Percentiles rank a stretch among this genome's conserved stretches.
These are phyloP conservation scores for Aix galericulata DNA, from an alignment of 2,113 vertebrate genomes.

Conservation along the genomic window DNA sequence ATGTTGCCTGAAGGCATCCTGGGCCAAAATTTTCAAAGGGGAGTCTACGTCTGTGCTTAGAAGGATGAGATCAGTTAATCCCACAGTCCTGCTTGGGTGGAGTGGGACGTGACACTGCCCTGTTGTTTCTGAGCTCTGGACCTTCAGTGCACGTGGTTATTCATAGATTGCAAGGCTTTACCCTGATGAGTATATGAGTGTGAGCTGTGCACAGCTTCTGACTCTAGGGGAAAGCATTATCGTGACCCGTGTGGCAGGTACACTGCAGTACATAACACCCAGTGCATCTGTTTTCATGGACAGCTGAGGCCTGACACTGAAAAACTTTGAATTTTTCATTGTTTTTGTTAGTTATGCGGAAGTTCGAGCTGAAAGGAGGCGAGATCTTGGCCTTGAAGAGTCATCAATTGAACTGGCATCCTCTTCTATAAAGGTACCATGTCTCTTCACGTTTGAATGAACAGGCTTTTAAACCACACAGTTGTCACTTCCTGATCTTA, in stretches of 20 bases:
- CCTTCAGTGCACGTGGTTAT: not conserved
- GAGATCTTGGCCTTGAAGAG: conserved; percentile 87
- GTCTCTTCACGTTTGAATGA: not conserved
- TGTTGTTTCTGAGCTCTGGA: not conserved
- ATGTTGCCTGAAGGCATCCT: not conserved
- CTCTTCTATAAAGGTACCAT: conserved; percentile 83
- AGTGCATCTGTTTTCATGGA: not conserved
- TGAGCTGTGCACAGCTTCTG: not conserved
- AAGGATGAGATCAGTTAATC: not conserved
- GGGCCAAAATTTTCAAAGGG: not conserved
- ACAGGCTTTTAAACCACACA: not conserved
- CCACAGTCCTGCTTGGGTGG: not conserved
- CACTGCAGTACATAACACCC: not conserved
- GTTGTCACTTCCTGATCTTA: not conserved
- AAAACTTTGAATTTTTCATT: not conserved
- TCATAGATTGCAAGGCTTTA: not conserved
- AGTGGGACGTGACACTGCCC: not conserved
- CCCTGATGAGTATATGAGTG: not conserved
- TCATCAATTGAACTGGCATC: conserved; percentile 83
- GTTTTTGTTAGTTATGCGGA: conserved; percentile 82
- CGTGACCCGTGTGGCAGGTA: not conserved
- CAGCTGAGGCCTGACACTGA: no score
- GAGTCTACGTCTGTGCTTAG: not conserved
- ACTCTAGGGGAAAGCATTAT: not conserved
- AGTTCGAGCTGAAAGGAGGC: conserved; percentile 86